phyloP scores from a whole-genome alignment of 2,888 invertebrate species.

The Heteropelma amictum region DNA sequence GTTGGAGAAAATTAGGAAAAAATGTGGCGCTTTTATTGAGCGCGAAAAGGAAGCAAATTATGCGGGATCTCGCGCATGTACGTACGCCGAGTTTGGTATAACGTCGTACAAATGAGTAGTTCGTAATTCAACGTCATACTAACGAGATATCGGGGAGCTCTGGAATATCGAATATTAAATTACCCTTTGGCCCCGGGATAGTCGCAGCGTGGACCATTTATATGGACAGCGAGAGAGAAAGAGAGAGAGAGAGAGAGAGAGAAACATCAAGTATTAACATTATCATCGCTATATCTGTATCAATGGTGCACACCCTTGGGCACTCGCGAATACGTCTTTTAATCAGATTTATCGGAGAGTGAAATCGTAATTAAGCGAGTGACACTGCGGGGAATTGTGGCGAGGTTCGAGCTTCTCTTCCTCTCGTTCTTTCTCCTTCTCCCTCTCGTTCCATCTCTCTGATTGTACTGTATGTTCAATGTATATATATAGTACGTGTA shows the following conservation, averaged over 20 bases:
- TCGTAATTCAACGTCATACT: slow-evolving; percentile 24
- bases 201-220: background rate
- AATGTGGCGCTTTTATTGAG: background rate
- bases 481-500: background rate
- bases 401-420: slow-evolving; percentile 28
- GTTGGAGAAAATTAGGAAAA: background rate
- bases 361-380: slow-evolving; percentile 58
- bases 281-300: background rate
- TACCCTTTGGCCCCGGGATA: slow-evolving; percentile 38
- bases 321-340: slow-evolving; percentile 54
- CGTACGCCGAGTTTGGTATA: background rate
- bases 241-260: slow-evolving; percentile 24
- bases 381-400: slow-evolving; percentile 53
- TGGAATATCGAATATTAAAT: slow-evolving; percentile 51
- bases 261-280: background rate
- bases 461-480: background rate
- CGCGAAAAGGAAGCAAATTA: too few species aligned
- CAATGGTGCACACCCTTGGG: slow-evolving; percentile 28
- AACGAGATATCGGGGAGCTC: slow-evolving; percentile 42
- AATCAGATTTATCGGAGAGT: slow-evolving; percentile 57
- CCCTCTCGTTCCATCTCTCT: background rate
- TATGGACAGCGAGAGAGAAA: slow-evolving; percentile 9
- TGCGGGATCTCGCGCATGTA: background rate
- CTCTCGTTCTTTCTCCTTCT: background rate
- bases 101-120: slow-evolving; percentile 4